Base-by-base conservation (phyloP, 2,797 vertebrate species). In the Luscinia luscinia region DNA sequence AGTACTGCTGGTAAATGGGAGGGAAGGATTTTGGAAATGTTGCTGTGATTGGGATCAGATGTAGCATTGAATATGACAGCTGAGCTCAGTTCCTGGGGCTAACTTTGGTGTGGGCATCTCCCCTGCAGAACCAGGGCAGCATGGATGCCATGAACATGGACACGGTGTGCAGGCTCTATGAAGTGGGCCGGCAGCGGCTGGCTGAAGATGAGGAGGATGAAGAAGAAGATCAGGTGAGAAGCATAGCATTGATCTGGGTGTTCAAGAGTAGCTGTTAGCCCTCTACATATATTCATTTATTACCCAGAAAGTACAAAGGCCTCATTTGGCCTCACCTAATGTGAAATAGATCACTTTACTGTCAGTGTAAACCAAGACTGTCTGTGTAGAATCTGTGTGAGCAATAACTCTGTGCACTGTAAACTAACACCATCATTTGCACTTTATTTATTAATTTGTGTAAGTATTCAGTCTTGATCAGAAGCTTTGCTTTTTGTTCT, bases 181-280 rank as follows among this genome's bases (percentile, higher is more conserved):
- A 99, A 96, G 99, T 99, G 75, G 99, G 99, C 45, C 98, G 99
- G 67, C 99, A 99, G 96, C 98, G 99, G 54, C 97, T 99, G 86
- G 99, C 99, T 32, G 99, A 99, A 96, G 99, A 99, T 93, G 99
- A 99, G 87, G 99, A 99, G 90, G 99, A 99, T 70, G 99, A 99
- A 91, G 99, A 99, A 74, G 99, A 99, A 83, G 99, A 99, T 96
- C 99, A 99, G 99, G 99, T 99, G 87, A 98, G 97, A 93, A 93
- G 55, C 54, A 16, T 23, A 75, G 24, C 59, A 43, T 48, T 82
- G 63, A 76, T 16, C 30, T 63, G 52, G 11, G 45, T 84, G 62
- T 59, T 90, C 55, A 85, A 15, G 48, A n/a, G 45, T 41, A 91
- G 72, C 58, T 92, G 18, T 83, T 77, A 63, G 11, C 27, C 26